A percentile compares a stretch with the other conserved stretches of the same genome.
Conservation (phyloP, 2,888 invertebrate genomes). For the Cerastis leucographa region DNA sequence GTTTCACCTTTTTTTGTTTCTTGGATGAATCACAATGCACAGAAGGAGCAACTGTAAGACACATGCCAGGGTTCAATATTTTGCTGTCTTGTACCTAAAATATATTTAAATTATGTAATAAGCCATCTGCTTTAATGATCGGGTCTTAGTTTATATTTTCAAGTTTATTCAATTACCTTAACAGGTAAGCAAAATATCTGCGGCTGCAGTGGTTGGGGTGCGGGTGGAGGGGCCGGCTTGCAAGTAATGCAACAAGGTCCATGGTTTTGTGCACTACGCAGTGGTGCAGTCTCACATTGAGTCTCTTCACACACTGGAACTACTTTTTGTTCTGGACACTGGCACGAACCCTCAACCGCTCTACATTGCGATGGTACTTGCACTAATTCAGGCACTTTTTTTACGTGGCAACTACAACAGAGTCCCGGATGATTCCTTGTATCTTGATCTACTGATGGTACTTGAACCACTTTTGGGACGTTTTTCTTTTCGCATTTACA, state of each 20-base stretch:
- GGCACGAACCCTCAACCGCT: conserved; percentile 52
- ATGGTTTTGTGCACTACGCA: neutral
- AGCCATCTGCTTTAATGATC: neutral
- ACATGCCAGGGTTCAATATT: conserved; percentile 5
- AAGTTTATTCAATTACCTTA: conserved; percentile 25
- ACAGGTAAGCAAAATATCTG: conserved; percentile 15
- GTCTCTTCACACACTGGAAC: conserved; percentile 41
- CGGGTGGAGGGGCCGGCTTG: neutral
- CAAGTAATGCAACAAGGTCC: conserved; percentile 33
- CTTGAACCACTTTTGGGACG: conserved; percentile 3
- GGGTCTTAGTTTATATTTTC: neutral
- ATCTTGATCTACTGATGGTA: conserved; percentile 1
- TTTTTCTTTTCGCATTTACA: neutral
- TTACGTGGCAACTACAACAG: conserved; percentile 14
- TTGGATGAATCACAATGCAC: neutral
- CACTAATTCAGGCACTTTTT: conserved; percentile 32
- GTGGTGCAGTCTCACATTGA: conserved; percentile 45
- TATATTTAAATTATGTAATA: neutral
- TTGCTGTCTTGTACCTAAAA: conserved; percentile 40
- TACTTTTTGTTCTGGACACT: conserved; percentile 60
- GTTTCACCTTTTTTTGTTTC: conserved; percentile 24
- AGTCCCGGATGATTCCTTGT: neutral
- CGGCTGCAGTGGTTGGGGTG: neutral
- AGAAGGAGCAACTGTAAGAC: conserved; percentile 7
- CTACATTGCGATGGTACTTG: conserved; percentile 42